Conservation (phyloP, 2,113 vertebrate genomes). For the Festucalex cinctus region DNA sequence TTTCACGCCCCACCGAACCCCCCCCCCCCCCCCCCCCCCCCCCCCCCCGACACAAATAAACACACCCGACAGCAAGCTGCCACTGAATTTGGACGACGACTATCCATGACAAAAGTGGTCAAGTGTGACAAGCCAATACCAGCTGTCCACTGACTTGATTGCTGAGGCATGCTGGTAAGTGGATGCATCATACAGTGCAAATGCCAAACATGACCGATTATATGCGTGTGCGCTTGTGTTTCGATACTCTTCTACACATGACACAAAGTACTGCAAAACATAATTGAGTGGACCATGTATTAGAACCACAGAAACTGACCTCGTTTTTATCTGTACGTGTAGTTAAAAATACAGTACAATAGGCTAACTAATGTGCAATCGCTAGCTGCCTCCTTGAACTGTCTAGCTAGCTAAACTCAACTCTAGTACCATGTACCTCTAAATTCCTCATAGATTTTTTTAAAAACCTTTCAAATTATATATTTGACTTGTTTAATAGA, state of each 20-base stretch:
- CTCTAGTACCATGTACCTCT: too few relatives aligned
- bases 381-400: too few relatives aligned
- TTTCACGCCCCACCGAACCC: conserved; percentile 2
- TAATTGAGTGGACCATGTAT: too few relatives aligned
- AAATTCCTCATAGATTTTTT: too few relatives aligned
- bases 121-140: conserved; percentile 19
- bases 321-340: too few relatives aligned
- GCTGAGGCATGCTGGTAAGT: conserved; percentile 14
- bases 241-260: neutral
- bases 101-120: conserved; percentile 12
- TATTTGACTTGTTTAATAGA: too few relatives aligned
- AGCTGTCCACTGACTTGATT: conserved; percentile 14
- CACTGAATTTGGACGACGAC: conserved; percentile 6
- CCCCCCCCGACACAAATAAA: neutral
- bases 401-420: too few relatives aligned
- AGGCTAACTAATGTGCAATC: too few relatives aligned
- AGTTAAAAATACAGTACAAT: too few relatives aligned
- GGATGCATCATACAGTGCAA: neutral
- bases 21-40: too few relatives aligned
- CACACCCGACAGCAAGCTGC: neutral
- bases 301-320: too few relatives aligned
- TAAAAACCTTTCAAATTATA: too few relatives aligned
- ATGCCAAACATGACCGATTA: conserved; percentile 4
- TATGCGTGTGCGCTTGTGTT: conserved; percentile 1
- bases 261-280: neutral